Evolutionary conservation across 2,113 vertebrate genomes (phyloP), one percentile per base, ranked within the genome.

Genomic region (Lycaon pictus): DNA sequence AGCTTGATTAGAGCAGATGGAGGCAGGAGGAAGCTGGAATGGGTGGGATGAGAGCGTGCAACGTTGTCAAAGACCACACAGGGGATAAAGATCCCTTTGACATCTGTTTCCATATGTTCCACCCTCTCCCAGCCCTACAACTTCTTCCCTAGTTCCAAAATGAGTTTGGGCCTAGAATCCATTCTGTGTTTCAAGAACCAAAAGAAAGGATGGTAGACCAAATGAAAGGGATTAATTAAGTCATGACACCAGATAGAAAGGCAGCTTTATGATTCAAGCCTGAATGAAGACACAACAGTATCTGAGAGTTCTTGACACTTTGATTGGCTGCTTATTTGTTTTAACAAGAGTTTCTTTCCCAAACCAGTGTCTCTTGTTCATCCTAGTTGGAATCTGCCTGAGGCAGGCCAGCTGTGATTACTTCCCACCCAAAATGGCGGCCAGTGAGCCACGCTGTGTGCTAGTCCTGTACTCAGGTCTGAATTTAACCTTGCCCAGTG

Each of bases 351-450:
- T 80, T 85, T 35, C 67, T 65, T 93, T 93, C 65, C 51, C 23
- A 90, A 96, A 89, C 77, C 91, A 89, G 86, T 74, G 85, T 85
- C 85, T 96, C 83, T 81, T 27, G 60, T 65, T 96, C 81, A 35
- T 85, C 35, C 29, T 11, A 3, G 65, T 72, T 74, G 35, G 53
- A 85, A 51, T 74, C 43, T 35, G 81, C 89, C 95, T 17, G n/a
- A 79, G 65, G 95, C 90, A 11, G 11, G 43, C 22, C 37, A 20
- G 27, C 11, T 20, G 13, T 55, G 27, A 0, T 19, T 63, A 0
- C 51, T 79, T 37, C 63, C 48, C 32, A n/a, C 2, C 71, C 37
- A 20, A 65, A 35, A 63, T 15, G 60, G 27, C 15, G 4, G 19
- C 65, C 4, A 2, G 35, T 2, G 65, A 22, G 20, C 35, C 23